Evolutionary conservation across 2,888 invertebrate species (phyloP), one percentile per base, ranked within the genome.

Genomic region (Agapostemon virescens): DNA sequence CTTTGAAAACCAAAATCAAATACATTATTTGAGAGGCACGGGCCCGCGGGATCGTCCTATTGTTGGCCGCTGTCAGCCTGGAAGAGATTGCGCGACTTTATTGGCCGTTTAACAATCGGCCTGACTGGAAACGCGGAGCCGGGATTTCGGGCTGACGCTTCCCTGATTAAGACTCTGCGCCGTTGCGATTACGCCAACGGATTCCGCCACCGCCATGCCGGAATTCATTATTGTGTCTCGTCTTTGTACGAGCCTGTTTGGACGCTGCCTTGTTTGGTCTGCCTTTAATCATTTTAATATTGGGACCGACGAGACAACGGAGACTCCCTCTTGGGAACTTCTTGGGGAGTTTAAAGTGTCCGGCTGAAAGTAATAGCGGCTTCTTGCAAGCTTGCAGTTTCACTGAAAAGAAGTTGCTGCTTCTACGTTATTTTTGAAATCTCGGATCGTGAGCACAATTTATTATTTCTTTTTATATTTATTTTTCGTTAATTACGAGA

Each of bases 1-100:
- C 91, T 90, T 90, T 90, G 88, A 91, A 91, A 91, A 90, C 88
- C 90, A 85, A 90, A 91, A 91, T 91, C 90, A 91, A 91, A 91
- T 89, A 91, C 90, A 90, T 91, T 90, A 90, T 89, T 88, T 82
- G 81, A 68, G 74, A 77, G 66, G 67, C 40, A 40, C 72, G 70
- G 77, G 42, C 74, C 77, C 74, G 71, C 81, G 73, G 82, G 82
- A 84, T 82, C 86, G 58, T 78, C 78, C 84, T 75, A 86, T 88
- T 88, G 86, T 89, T 71, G 72, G 66, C 52, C 82, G 79, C 86
- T 84, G 85, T 86, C 84, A 86, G 85, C 75, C 85, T 84, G 86
- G 87, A 88, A 88, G 85, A 82, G 88, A 88, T 88, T 84, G 87
- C 85, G 85, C 85, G 89, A 89, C 88, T 89, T 89, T 89, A 89